phyloP scores from a whole-genome alignment of 2,113 vertebrate species.

The Polypterus bichir region DNA sequence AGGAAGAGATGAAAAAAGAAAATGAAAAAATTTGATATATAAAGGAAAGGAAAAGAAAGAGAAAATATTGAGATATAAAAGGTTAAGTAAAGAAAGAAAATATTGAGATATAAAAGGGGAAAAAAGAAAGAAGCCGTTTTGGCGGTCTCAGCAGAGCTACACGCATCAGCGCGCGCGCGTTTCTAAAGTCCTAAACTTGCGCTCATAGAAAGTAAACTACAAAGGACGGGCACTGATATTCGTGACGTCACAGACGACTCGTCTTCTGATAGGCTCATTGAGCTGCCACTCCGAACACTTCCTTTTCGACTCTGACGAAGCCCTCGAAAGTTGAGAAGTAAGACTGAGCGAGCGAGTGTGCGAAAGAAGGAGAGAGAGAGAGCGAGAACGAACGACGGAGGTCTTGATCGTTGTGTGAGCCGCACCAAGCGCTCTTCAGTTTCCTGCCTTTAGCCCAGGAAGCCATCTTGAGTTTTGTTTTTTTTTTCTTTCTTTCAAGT shows the following conservation, averaged over 20 bases:
- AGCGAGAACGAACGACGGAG: neutral
- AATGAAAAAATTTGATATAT: no score
- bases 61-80: no score
- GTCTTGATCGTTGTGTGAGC: slow-evolving; percentile 44
- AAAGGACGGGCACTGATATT: no score
- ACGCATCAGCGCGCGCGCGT: no score
- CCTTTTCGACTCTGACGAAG: slow-evolving; percentile 31
- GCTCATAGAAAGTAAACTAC: no score
- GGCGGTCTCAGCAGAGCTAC: no score
- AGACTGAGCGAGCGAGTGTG: slow-evolving; percentile 41
- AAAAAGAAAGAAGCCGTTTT: no score
- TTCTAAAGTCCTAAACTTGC: no score
- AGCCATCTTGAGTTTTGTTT: slow-evolving; percentile 48
- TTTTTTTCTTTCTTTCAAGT: neutral
- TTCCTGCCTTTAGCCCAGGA: slow-evolving; percentile 45
- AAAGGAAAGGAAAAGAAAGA: no score
- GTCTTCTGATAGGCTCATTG: slow-evolving; percentile 30
- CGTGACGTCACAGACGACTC: slow-evolving; percentile 9
- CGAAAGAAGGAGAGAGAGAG: slow-evolving; percentile 32
- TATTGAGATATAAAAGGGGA: no score
- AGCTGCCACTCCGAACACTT: slow-evolving; percentile 44
- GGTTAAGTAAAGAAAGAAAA: no score
- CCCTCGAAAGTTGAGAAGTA: slow-evolving; percentile 25
- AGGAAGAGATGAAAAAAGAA: no score
- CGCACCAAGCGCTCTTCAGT: slow-evolving; percentile 33